Evolutionary conservation across 1,140 invertebrate species (phyloP), one percentile per base, ranked within the genome.

Genomic region (Melitaea cinxia): DNA sequence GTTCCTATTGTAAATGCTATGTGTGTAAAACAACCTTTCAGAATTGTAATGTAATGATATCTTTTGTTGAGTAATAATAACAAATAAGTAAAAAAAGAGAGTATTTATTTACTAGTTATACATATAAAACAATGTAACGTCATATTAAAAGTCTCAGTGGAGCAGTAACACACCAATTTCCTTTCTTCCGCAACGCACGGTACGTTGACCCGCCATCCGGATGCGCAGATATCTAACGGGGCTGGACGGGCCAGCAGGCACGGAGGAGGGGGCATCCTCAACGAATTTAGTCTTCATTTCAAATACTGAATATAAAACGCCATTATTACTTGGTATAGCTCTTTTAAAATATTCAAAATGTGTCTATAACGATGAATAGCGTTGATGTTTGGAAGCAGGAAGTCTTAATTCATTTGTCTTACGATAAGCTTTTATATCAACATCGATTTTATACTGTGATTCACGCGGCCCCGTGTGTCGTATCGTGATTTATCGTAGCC

Each of bases 181-280:
- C 68, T 70, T 50, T 70, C 68, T 70, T 70, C 68, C 68, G 68
- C 63, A 69, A 55, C 56, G 67, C 42, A 35, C 42, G 47, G 68
- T 70, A 39, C 68, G 26, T 57, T 65, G 68, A 70, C 68, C 68
- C 63, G 57, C 23, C 7, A 30, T 57, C 45, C 68, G 62, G 68
- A 70, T 65, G 68, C 68, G 58, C 63, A 50, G 62, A 65, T 60
- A 68, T 55, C 66, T 68, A 68, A 63, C 59, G 66, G 63, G 55
- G 63, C 63, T 65, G 47, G 42, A 33, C 17, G 15, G 39, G 15
- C 39, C 39, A 47, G 39, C 42, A 35, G 17, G 24, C 52, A 35
- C 61, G 61, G n/a, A n/a, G n/a, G n/a, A n/a, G n/a, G n/a, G 45
- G 21, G 53, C 61, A 64, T 64, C 61, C 61, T 64, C 52, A 17